phyloP scores from a whole-genome alignment of 1,140 invertebrate species.

The Microvelia longipes region DNA sequence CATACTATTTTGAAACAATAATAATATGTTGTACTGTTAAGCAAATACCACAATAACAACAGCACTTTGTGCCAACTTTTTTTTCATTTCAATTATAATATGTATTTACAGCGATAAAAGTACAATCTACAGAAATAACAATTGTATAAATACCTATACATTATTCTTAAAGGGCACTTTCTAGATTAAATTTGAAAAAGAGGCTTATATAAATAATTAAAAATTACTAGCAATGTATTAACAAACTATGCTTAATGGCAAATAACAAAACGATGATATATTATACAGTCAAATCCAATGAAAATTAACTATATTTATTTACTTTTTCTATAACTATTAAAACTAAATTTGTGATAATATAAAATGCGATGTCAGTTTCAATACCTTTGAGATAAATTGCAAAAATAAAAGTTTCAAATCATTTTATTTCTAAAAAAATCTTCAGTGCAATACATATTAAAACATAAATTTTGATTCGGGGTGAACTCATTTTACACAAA shows the following conservation, averaged over 20 bases:
- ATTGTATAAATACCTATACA: background rate
- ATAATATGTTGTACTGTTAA: background rate
- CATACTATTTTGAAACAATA: too few species aligned
- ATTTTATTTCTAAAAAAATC: too few species aligned
- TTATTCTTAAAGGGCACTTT: background rate
- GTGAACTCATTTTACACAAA: too few species aligned
- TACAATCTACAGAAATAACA: background rate
- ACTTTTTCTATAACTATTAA: background rate
- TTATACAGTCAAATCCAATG: too few species aligned
- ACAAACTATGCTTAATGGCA: too few species aligned
- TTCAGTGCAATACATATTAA: too few species aligned
- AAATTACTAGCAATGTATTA: too few species aligned
- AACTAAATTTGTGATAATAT: background rate
- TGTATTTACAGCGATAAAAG: background rate
- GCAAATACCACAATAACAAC: background rate
- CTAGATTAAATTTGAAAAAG: background rate
- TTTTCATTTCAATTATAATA: background rate
- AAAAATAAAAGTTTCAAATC: too few species aligned
- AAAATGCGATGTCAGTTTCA: too few species aligned
- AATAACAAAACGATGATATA: too few species aligned
- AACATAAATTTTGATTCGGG: too few species aligned
- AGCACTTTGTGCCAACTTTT: background rate
- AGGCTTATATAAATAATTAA: background rate
- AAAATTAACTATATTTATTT: background rate
- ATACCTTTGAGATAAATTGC: too few species aligned